Percentiles rank a stretch among this genome's conserved stretches.
Evolutionary conservation across 1,140 invertebrate species (phyloP).

Genomic region (Mizuhopecten yessoensis): DNA sequence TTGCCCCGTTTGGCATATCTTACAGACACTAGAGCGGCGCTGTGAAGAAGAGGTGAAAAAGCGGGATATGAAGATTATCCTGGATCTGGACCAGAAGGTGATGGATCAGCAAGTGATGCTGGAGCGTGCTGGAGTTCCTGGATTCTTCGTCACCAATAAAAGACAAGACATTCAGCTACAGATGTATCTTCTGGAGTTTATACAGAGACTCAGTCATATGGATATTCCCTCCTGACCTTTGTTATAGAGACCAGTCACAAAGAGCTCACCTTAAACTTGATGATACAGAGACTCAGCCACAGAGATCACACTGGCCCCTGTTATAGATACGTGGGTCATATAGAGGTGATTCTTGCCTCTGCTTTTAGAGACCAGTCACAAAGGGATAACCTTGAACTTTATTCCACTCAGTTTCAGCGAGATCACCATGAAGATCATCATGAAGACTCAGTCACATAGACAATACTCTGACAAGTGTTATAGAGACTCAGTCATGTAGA

Average conservation of each 20-base stretch:
- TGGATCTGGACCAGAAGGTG: slow-evolving; percentile 95
- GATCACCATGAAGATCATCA: not conserved
- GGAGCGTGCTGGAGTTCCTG: slow-evolving; percentile 95
- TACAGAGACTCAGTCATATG: slow-evolving; percentile 82
- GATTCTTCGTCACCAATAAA: slow-evolving; percentile 95
- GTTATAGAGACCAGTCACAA: not conserved
- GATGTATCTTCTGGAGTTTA: slow-evolving; percentile 94
- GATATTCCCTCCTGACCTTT: slow-evolving; percentile 69
- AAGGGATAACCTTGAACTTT: too few relatives aligned
- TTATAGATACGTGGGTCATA: too few relatives aligned
- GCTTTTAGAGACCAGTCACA: not conserved
- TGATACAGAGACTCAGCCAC: not conserved
- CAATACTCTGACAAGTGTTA: not conserved
- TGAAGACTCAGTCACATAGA: not conserved
- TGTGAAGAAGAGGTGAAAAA: slow-evolving; percentile 86
- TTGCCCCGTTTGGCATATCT: slow-evolving; percentile 49
- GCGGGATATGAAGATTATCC: slow-evolving; percentile 93
- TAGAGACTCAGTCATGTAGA: too few relatives aligned
- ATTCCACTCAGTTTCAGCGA: too few relatives aligned
- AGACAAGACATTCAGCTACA: slow-evolving; percentile 95
- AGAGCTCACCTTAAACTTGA: not conserved
- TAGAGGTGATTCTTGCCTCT: too few relatives aligned
- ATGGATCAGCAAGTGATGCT: slow-evolving; percentile 94
- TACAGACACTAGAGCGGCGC: slow-evolving; percentile 79
- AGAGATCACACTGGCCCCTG: too few relatives aligned